Evolutionary conservation across 2,888 invertebrate genomes (phyloP), one percentile per base, ranked within the genome.

Genomic region (Polydrusus cervinus): DNA sequence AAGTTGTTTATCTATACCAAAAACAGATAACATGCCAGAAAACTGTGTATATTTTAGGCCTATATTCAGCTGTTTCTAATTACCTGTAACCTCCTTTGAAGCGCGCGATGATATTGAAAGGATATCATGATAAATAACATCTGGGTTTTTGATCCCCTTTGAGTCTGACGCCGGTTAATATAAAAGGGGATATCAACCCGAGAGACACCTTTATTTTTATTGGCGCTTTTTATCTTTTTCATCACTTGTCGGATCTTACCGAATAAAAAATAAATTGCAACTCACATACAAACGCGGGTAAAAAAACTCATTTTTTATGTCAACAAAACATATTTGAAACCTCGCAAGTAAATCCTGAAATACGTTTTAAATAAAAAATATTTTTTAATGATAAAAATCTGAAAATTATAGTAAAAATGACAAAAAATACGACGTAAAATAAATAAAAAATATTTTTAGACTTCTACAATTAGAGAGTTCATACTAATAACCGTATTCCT

Each of bases 141-240:
- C 55, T 13, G 51, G 25, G 55, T 55, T 30, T 55, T 30, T 55
- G 30, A 47, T 16, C 53, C 53, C 38, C 38, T 67, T 67, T 67
- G 38, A 67, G n/a, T 38, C 18, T 40, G 38, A 53, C 40, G 30
- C 30, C 6, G 30, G 55, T n/a, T 55, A 30, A 55, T 30, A 55
- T 55, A 8, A 55, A 30, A 55, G 55, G 55, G 55, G 14, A 55
- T 55, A 55, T 55, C 30, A 30, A 30, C 18, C 16, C 20, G 20
- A 53, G 38, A n/a, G 38, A 16, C 38, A 67, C 38, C 25, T 53
- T 11, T 11, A 14, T 18, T 67, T 66, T 51, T 66, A 51, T 43
- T 51, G 66, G 34, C 7, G 66, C 51, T 65, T 66, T 67, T 67
- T 67, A 67, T 67, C 66, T 53, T 30, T 49, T 38, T 38, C 51